phyloP scores from a whole-genome alignment of 2,888 invertebrate species.

The Ochropleura leucogaster region DNA sequence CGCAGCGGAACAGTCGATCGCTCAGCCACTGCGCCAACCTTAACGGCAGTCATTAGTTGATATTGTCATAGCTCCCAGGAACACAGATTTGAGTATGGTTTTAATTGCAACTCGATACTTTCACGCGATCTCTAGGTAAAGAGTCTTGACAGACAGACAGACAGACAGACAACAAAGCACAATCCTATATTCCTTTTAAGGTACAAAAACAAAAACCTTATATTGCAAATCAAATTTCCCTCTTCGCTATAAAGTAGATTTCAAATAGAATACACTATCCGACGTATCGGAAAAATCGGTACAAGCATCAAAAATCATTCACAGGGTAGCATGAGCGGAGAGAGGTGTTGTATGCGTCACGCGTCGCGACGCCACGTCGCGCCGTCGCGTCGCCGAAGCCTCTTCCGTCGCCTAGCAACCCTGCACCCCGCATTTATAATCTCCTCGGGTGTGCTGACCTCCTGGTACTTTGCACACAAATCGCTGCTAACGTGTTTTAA shows the following conservation, averaged over 20 bases:
- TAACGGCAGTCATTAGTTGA: no score
- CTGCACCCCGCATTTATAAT: slow-evolving; percentile 71
- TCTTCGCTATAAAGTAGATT: not conserved
- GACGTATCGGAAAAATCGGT: slow-evolving; percentile 6
- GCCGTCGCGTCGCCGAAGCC: slow-evolving; percentile 75
- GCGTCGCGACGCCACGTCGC: slow-evolving; percentile 78
- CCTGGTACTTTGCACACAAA: slow-evolving; percentile 69
- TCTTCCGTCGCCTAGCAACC: slow-evolving; percentile 75
- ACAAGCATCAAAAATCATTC: slow-evolving; percentile 31
- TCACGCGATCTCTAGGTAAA: no score
- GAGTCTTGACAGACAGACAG: no score
- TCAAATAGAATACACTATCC: not conserved
- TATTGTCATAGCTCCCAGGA: no score
- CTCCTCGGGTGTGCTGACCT: slow-evolving; percentile 77
- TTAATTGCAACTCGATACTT: no score
- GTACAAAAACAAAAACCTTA: no score
- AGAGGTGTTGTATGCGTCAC: slow-evolving; percentile 75
- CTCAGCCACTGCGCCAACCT: no score
- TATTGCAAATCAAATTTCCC: not conserved
- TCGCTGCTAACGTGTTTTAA: slow-evolving; percentile 52
- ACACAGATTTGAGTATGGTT: no score
- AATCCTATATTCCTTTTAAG: no score
- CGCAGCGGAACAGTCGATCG: no score
- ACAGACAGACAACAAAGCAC: no score
- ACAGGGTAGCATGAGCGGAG: slow-evolving; percentile 16